Percentiles rank a stretch among this genome's conserved stretches.
Evolutionary conservation across 2,888 invertebrate genomes (phyloP).

Genomic region (Oxyscelio sp.): DNA sequence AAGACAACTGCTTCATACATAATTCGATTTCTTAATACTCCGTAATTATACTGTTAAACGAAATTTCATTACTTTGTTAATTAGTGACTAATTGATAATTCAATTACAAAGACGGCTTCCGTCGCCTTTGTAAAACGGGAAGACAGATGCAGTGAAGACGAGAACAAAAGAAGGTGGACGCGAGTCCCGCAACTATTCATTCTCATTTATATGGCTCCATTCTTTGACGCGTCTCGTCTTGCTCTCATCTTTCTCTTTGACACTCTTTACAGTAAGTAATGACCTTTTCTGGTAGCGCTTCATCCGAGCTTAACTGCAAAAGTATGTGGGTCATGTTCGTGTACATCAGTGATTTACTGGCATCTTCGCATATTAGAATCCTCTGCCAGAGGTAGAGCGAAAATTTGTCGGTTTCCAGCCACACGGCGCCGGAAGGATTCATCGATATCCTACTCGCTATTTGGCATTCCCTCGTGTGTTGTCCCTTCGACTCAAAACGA

Average conservation of each 20-base stretch:
- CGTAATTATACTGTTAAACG: slow-evolving; percentile 56
- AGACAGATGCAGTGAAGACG: slow-evolving; percentile 61
- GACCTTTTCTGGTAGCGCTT: slow-evolving; percentile 62
- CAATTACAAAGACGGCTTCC: slow-evolving; percentile 54
- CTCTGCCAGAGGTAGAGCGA: slow-evolving; percentile 69
- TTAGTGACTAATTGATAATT: slow-evolving; percentile 68
- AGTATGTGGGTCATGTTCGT: slow-evolving; percentile 83
- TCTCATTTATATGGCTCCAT: slow-evolving; percentile 69
- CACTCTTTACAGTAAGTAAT: slow-evolving; percentile 63
- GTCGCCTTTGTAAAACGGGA: slow-evolving; percentile 45
- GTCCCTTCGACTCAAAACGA: slow-evolving; percentile 54
- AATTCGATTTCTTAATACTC: slow-evolving; percentile 50
- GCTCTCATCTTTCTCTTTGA: slow-evolving; percentile 66
- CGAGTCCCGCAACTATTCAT: slow-evolving; percentile 62
- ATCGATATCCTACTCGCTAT: slow-evolving; percentile 77
- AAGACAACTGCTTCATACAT: slow-evolving; percentile 41
- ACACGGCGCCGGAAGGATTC: slow-evolving; percentile 73
- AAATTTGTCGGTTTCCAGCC: slow-evolving; percentile 82
- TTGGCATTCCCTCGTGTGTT: slow-evolving; percentile 31
- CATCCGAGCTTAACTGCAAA: slow-evolving; percentile 74
- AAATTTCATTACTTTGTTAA: slow-evolving; percentile 66
- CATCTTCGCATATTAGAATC: slow-evolving; percentile 72
- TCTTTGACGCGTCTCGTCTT: slow-evolving; percentile 57
- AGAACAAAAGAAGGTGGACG: slow-evolving; percentile 63
- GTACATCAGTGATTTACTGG: slow-evolving; percentile 84